These are phyloP conservation scores for Phalanger gymnotis DNA, from an alignment of 2,797 vertebrate species.

Conservation along the genomic window DNA sequence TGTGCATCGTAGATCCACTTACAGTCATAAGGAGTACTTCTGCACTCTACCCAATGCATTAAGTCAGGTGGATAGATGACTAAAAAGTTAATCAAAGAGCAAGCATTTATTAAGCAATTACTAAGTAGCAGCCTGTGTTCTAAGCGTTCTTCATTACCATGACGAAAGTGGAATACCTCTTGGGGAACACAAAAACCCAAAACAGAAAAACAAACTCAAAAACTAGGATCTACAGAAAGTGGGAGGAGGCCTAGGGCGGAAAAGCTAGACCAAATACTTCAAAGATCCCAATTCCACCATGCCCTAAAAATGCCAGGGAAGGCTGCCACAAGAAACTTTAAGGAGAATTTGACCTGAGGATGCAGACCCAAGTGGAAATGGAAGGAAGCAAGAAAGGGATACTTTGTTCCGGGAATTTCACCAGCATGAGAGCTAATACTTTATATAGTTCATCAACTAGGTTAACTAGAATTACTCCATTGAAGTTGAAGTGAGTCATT, in stretches of 20 bases:
- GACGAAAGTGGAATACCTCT: neutral
- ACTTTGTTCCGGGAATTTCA: neutral
- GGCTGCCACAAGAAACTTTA: neutral
- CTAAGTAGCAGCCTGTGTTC: neutral
- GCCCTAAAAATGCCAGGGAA: neutral
- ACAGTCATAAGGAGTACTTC: neutral
- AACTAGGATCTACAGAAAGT: neutral
- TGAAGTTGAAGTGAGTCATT: neutral
- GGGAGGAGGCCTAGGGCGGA: neutral
- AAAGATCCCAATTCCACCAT: neutral
- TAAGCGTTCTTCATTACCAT: neutral
- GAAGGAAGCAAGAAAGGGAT: neutral
- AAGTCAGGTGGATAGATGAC: neutral
- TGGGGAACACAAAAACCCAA: neutral
- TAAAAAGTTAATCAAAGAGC: neutral
- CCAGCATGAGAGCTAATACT: neutral
- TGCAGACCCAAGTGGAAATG: neutral
- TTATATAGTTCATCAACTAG: neutral
- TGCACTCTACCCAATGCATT: neutral
- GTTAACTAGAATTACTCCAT: neutral
- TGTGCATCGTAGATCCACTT: neutral
- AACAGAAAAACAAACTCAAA: neutral
- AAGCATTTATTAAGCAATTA: neutral
- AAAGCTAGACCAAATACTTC: neutral
- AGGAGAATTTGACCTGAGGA: neutral